Conservation (phyloP, 2,797 vertebrate genomes). For the Melanotaenia trifasciata region DNA sequence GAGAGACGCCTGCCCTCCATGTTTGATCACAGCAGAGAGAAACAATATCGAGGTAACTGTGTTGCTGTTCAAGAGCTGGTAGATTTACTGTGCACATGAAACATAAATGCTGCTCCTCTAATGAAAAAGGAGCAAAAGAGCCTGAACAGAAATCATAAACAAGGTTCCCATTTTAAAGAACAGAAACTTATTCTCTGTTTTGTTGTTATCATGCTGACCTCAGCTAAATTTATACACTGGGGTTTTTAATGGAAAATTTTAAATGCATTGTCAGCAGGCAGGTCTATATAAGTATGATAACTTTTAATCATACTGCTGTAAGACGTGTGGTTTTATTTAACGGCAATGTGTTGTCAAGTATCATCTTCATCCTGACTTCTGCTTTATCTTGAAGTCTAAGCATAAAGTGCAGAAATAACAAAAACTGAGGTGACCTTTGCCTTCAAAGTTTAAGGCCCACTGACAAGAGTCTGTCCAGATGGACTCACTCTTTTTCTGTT, state of each 20-base stretch:
- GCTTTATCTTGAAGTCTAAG: slow-evolving; percentile 1
- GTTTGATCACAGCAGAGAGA: slow-evolving; percentile 32
- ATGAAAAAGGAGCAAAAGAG: slow-evolving; percentile 6
- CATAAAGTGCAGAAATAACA: slow-evolving; percentile 15
- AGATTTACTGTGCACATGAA: slow-evolving; percentile 28
- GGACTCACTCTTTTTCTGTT: not conserved
- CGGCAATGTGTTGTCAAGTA: not conserved
- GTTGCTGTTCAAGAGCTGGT: slow-evolving; percentile 18
- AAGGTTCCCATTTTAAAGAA: slow-evolving; percentile 45
- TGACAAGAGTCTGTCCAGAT: slow-evolving; percentile 7
- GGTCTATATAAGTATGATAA: not conserved
- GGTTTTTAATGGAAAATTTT: slow-evolving; percentile 38
- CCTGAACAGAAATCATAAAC: slow-evolving; percentile 25
- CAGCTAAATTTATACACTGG: not conserved
- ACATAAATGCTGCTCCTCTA: slow-evolving; percentile 21
- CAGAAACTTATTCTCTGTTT: slow-evolving; percentile 58
- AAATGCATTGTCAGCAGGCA: not conserved
- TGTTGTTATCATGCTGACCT: slow-evolving; percentile 1
- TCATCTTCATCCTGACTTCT: slow-evolving; percentile 15
- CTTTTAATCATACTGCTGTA: not conserved
- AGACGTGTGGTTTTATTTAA: not conserved
- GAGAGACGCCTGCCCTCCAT: not conserved
- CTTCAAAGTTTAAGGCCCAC: not conserved
- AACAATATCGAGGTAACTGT: slow-evolving; percentile 22
- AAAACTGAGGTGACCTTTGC: slow-evolving; percentile 24